These are phyloP conservation scores for Anabacerthia variegaticeps DNA, from an alignment of 2,797 vertebrate species.

Conservation along the genomic window DNA sequence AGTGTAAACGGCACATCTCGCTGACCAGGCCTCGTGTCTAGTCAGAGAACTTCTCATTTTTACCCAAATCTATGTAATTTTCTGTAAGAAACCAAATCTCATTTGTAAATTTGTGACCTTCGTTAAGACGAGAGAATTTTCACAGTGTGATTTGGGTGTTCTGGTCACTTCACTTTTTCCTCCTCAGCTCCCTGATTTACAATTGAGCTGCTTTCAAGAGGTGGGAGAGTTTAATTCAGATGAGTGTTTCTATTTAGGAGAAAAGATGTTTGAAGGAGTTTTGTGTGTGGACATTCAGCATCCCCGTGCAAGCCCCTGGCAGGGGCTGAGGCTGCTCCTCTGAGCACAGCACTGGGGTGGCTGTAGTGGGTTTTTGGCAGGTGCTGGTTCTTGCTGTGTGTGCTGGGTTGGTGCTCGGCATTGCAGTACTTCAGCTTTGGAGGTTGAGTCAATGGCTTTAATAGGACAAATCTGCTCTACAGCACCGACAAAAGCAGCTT, in stretches of 20 bases:
- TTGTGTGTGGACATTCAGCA: rapidly evolving
- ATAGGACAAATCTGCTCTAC: background rate
- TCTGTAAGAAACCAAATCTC: background rate
- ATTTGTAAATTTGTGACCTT: rapidly evolving
- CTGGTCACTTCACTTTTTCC: rapidly evolving
- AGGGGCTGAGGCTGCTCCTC: background rate
- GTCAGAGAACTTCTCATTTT: rapidly evolving
- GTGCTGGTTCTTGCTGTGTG: background rate
- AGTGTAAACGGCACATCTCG: rapidly evolving
- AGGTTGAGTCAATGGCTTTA: background rate
- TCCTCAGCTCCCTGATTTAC: rapidly evolving
- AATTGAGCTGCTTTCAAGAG: rapidly evolving
- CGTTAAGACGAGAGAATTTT: rapidly evolving
- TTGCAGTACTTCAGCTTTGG: background rate
- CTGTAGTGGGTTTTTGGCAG: rapidly evolving
- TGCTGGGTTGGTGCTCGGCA: background rate
- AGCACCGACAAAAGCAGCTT: rapidly evolving
- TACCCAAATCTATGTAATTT: rapidly evolving
- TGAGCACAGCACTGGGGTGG: rapidly evolving
- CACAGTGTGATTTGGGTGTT: rapidly evolving
- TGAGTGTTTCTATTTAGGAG: rapidly evolving
- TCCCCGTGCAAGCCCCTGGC: rapidly evolving
- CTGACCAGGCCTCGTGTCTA: rapidly evolving
- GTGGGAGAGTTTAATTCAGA: rapidly evolving
- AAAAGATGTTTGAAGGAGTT: rapidly evolving